Conservation (phyloP, 2,888 invertebrate genomes). For the Saturnia japonica region DNA sequence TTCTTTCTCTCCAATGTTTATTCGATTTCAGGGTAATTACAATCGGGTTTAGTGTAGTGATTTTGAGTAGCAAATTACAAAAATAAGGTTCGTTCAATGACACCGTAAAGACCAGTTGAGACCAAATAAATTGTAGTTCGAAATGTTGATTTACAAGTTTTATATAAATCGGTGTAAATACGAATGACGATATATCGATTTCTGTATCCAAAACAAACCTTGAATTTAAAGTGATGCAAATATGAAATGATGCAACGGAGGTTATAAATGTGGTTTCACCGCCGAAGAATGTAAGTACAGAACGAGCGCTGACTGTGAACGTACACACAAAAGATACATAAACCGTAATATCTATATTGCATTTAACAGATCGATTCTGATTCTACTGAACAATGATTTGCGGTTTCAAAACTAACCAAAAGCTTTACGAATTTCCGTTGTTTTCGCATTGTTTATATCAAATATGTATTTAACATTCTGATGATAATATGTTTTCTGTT, state of each 20-base stretch:
- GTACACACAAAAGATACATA: not conserved
- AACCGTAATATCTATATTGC: not conserved
- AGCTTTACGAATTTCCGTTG: not conserved
- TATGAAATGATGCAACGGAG: conserved; percentile 12
- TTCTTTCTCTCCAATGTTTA: no score
- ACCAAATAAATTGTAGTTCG: not conserved
- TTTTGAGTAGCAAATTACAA: not conserved
- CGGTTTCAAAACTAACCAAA: not conserved
- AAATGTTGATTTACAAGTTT: not conserved
- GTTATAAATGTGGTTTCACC: conserved; percentile 2
- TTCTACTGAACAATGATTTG: not conserved
- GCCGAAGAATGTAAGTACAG: not conserved
- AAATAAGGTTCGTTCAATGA: not conserved
- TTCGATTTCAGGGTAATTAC: not conserved
- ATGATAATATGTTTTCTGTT: not conserved
- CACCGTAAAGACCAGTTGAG: not conserved
- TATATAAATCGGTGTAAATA: not conserved
- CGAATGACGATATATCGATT: not conserved
- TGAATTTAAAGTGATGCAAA: conserved; percentile 8
- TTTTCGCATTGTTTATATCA: not conserved
- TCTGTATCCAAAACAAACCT: conserved; percentile 2
- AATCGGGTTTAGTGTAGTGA: not conserved
- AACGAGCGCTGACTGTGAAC: not conserved
- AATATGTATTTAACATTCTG: not conserved
- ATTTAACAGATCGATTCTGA: not conserved